Evolutionary conservation across 2,888 invertebrate genomes (phyloP).

Genomic region (Monopis laevigella): DNA sequence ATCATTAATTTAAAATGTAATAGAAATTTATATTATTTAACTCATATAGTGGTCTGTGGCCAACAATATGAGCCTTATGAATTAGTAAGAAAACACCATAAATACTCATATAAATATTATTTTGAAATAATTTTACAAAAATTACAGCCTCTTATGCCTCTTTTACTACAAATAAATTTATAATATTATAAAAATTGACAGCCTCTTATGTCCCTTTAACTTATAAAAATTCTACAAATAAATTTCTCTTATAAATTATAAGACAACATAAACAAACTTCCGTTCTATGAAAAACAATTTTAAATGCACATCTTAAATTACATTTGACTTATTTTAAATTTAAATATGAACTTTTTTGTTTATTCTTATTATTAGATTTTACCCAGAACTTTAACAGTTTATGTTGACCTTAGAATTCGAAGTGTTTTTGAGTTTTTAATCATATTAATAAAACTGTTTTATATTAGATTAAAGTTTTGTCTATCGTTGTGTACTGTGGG

Average conservation of each 20-base stretch:
- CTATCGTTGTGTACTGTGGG: neutral
- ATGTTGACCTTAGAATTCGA: neutral
- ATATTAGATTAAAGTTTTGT: neutral
- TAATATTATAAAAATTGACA: neutral
- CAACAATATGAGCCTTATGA: neutral
- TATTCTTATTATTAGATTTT: too few relatives aligned
- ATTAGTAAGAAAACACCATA: neutral
- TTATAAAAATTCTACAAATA: neutral
- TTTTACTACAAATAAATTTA: too few relatives aligned
- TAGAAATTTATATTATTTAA: slow-evolving; percentile 1
- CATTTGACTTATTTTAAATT: slow-evolving; percentile 1
- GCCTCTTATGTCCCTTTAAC: neutral
- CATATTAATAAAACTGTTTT: neutral
- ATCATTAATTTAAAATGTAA: slow-evolving; percentile 4
- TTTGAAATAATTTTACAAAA: too few relatives aligned
- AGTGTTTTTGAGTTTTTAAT: neutral
- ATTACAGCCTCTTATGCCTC: too few relatives aligned
- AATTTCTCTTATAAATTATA: slow-evolving; percentile 3
- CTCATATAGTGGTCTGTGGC: slow-evolving; percentile 1
- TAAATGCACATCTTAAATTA: slow-evolving; percentile 4
- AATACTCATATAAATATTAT: neutral
- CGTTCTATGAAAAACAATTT: slow-evolving; percentile 5
- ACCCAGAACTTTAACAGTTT: neutral
- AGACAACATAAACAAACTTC: slow-evolving; percentile 3
- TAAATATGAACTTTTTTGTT: neutral